Evolutionary conservation across 2,113 vertebrate species (phyloP), one percentile per base, ranked within the genome.

Genomic region (Urocynchramus pylzowi): DNA sequence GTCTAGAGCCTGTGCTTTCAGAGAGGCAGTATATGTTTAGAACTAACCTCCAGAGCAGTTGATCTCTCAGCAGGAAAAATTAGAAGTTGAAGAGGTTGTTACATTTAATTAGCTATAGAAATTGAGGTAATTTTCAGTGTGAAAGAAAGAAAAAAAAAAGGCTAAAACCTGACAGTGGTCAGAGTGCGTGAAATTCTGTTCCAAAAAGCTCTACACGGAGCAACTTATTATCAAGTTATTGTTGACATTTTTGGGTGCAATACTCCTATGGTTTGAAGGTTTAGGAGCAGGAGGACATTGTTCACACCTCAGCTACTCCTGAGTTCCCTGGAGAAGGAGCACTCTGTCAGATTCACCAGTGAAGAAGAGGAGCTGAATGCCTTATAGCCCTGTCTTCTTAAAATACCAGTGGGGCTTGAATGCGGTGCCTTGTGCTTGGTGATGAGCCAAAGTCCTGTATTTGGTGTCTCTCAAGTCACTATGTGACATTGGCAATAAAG

Each of bases 1-100:
- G 16, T 53, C 39, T 53, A 39, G 7, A 53, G 11, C 5, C 27
- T 33, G 12, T 30, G 8, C 7, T 81, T 84, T 77, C 64, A 52
- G 14, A 54, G 33, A 42, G 13, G 35, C 1, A 0, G 3, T 61
- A 20, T 26, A 23, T 50, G 22, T 14, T 67, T 71, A 75, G 7
- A 1, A 70, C 39, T 23, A 56, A 24, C 3, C 20, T 28, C 17
- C 30, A 59, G 33, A 82, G 39, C 1, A 1, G 13, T 2, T 7
- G 26, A 35, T 42, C 28, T 74, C 56, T 68, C 61, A 82, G 69
- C 9, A 68, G 35, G 60, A 42, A 0, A 2, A 64, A 56, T 60
- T 60, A 76, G 35, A 91, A 73, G 11, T 64, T 49, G 31, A 93
- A 60, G 23, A 64, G 59, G 21, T 35, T 64, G 30, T 14, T 84